A percentile compares a stretch with the other conserved stretches of the same genome.
Evolutionary conservation across 2,113 vertebrate species (phyloP).

Genomic region (Ceratotherium simum): DNA sequence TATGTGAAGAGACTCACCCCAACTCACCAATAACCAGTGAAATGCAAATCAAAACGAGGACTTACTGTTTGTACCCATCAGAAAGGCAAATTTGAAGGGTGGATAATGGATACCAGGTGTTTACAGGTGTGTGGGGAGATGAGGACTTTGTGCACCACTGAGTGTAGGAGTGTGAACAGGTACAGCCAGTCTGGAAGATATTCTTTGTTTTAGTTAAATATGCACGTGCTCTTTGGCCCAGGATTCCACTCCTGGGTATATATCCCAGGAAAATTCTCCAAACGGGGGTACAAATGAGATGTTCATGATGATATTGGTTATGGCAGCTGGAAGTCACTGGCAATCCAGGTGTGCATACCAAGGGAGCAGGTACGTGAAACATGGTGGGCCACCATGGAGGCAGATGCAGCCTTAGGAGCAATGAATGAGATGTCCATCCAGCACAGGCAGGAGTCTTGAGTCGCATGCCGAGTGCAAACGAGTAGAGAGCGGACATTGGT

Average conservation of each 20-base stretch:
- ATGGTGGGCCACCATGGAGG: neutral
- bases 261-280: neutral
- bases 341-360: neutral
- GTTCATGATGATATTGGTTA: neutral
- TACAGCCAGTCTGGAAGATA: constrained; percentile 60
- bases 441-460: neutral
- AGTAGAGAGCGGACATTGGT: neutral
- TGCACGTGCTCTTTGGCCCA: neutral
- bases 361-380: fast-evolving
- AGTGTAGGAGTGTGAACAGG: constrained; percentile 68
- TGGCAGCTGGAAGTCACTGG: neutral
- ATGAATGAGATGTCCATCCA: fast-evolving
- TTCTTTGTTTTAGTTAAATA: constrained; percentile 62
- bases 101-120: constrained; percentile 32
- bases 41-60: neutral
- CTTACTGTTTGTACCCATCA: constrained; percentile 1
- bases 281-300: neutral
- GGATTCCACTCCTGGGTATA: neutral
- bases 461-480: neutral
- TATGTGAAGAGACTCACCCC: neutral
- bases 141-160: neutral
- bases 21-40: neutral
- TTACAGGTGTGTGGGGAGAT: constrained; percentile 27
- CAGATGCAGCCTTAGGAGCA: neutral
- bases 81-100: constrained; percentile 66